Evolutionary conservation across 2,797 vertebrate genomes (phyloP), one percentile per base, ranked within the genome.

Genomic region (Rhinatrema bivittatum): DNA sequence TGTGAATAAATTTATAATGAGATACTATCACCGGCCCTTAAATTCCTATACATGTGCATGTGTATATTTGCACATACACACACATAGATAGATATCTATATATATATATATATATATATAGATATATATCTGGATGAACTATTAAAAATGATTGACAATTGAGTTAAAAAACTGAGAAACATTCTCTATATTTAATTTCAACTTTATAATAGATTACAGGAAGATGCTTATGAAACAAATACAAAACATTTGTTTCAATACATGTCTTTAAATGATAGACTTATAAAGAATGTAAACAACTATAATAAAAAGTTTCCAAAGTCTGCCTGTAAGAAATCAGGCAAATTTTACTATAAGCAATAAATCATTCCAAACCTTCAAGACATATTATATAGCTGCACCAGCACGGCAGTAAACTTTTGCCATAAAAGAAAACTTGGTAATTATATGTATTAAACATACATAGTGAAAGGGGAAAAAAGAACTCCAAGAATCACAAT

Each of bases 121-220:
- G n/a, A n/a, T n/a, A n/a, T n/a, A n/a, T n/a, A n/a, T n/a, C n/a
- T n/a, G 74, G 84, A 83, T 76, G 74, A 84, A 84, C 76, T 78
- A 79, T 82, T 81, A 83, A 85, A 86, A 85, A 81, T 74, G 75
- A 82, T 79, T 81, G 78, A 82, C 79, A 83, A 82, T 79, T 73
- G 76, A 88, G 74, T 80, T 87, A 89, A 87, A 82, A 78, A 80
- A 73, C 79, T 86, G 82, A 92, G 97, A 94, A 97, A 97, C 87
- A 91, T 92, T 92, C 82, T 87, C 89, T 94, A 91, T 92, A 93
- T 92, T 96, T 96, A 96, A 96, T 97, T 94, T 89, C 86, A 92
- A 92, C 90, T 90, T 95, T 92, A 91, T 94, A 94, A 96, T 93
- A 98, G 93, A 93, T 94, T 91, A 94, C 86, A 94, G 87, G 91